Base-by-base conservation (phyloP, 2,797 vertebrate species). In the Picus viridis region DNA sequence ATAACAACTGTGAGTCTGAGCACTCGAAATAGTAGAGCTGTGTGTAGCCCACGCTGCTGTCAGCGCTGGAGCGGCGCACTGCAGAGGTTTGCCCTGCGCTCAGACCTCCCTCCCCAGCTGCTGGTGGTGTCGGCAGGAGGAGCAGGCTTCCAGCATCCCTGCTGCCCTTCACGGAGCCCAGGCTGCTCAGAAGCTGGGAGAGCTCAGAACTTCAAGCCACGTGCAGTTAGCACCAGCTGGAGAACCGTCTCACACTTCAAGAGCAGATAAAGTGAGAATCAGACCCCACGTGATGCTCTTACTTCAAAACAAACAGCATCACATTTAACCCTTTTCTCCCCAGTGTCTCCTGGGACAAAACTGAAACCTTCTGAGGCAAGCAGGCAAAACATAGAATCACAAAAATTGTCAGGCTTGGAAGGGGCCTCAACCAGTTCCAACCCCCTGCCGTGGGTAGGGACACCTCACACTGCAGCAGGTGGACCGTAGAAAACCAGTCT, bases 131-230 rank as follows among this genome's bases (percentile, higher is more conserved):
- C 2, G 0, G 43, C 27, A 0, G 17, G 43, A 58, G 43, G 23
- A 82, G 51, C 56, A 68, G 53, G 14, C 30, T 67, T 77, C 49
- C 12, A 6, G 22, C 30, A 16, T 26, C 71, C 41, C n/a, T 81
- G 49, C 29, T 94, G 53, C 11, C 77, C 94, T 83, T 71, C 32
- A 22, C 86, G 69, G 39, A 64, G 39, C 6, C 80, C 73, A 88
- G 81, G 18, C 54, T 76, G 26, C 41, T 78, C 0, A 2, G 83
- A 57, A 59, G 26, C 24, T 88, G 32, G 54, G 16, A 90, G 32
- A 64, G 36, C 39, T 84, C 56, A 87, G 41, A 87, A 41, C 29
- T 78, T 83, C 32, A 70, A 85, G 24, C 12, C 23, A 47, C 0
- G 0, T 36, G 16, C n/a, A 43, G 41, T 71, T 78, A 87, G 18